Percentiles rank a stretch among this genome's conserved stretches.
These are phyloP conservation scores for Drosophila repletoides DNA, from an alignment of 1,140 invertebrate genomes.

Conservation along the genomic window DNA sequence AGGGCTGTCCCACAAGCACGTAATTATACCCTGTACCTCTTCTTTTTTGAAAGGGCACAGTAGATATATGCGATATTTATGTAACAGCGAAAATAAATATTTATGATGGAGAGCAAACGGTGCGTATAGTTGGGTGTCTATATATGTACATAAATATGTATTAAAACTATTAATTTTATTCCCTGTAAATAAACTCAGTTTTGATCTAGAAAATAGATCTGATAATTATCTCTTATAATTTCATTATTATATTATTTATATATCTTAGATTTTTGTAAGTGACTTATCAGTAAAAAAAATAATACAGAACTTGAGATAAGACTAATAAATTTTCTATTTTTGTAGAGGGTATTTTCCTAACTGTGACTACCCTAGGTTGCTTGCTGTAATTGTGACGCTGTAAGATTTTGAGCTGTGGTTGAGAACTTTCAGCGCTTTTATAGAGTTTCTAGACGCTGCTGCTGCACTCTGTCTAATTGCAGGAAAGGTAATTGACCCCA, in stretches of 20 bases:
- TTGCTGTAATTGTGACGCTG: conserved; percentile 3
- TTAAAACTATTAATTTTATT: too few species aligned
- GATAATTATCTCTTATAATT: too few species aligned
- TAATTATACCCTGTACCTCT: neutral
- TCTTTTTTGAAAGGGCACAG: neutral
- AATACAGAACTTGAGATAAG: too few species aligned
- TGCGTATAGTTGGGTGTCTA: too few species aligned
- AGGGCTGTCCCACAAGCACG: conserved; percentile 23
- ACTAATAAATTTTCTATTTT: neutral
- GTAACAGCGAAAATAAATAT: neutral
- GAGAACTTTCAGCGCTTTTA: conserved; percentile 10
- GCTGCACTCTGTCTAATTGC: conserved; percentile 51
- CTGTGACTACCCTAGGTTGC: neutral
- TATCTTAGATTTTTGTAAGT: too few species aligned
- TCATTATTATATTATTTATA: too few species aligned
- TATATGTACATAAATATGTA: too few species aligned
- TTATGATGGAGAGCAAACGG: neutral
- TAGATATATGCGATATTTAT: neutral
- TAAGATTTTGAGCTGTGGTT: neutral
- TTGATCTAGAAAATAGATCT: too few species aligned
- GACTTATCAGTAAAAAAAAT: too few species aligned
- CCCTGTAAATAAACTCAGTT: too few species aligned
- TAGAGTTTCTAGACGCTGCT: conserved; percentile 27
- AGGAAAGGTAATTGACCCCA: conserved; percentile 23
- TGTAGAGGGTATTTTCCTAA: conserved; percentile 1